Evolutionary conservation across 2,888 invertebrate genomes (phyloP), one percentile per base, ranked within the genome.

Genomic region (Hecatera dysodea): DNA sequence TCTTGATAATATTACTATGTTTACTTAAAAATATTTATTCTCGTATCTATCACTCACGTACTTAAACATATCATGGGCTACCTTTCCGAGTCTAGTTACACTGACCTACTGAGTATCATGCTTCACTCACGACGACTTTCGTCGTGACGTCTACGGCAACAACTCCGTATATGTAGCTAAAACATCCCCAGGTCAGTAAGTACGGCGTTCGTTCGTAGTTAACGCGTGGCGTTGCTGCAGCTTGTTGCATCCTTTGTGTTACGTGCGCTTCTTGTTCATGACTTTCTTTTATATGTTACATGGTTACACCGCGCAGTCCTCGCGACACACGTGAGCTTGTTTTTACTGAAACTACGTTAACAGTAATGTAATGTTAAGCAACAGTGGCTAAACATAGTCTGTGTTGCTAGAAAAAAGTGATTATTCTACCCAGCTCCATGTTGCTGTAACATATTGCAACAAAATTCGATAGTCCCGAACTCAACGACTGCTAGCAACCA

Each of bases 241-340:
- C 70, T 70, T 52, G 36, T 44, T 53, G 52, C 66, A 29, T 24
- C 24, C 75, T 3, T 39, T 29, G 62, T 59, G 52, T 29, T 29
- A 36, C 46, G 44, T 19, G 36, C 53, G 46, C 63, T 55, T 55
- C 33, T 63, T 44, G 24, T 39, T 55, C 48, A 55, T 50, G 60
- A 1, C n/a, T 55, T 33, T 17, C 48, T 27, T 7, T 36, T 39
- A 9, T 12, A 55, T 46, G 33, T 27, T n/a, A 29, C n/a, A 17
- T 24, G 1, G 44, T 22, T n/a, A 12, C 24, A n/a, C 36, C 2
- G 19, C 19, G 56, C 48, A 46, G 29, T 12, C 15, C 48, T 27
- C 55, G 72, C 27, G 0, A 24, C 36, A 12, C 0, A 44, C 36
- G 6, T 57, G 72, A 29, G 70, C 36, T 12, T 27, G 33, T 19